These are phyloP conservation scores for Tipula vernalis DNA, from an alignment of 2,888 invertebrate genomes.

Conservation along the genomic window DNA sequence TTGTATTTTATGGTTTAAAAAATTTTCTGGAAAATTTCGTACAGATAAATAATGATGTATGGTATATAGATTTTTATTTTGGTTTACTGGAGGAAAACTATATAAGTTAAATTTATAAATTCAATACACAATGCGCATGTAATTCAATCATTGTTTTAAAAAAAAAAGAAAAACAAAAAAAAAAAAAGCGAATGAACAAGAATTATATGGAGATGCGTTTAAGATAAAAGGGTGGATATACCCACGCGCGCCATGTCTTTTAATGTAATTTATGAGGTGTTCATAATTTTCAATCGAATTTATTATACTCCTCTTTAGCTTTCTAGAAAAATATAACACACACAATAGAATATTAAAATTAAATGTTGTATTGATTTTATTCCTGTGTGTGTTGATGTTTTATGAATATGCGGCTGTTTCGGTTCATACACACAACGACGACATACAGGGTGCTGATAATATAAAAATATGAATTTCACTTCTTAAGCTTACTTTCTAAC, in stretches of 20 bases:
- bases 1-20: neutral
- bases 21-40: neutral
- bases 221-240: neutral
- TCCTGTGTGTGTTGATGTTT: neutral
- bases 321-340: neutral
- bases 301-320: neutral
- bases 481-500: neutral
- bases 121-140: neutral
- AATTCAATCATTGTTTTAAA: constrained; percentile 4
- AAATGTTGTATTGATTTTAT: neutral
- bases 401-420: neutral
- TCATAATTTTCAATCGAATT: neutral
- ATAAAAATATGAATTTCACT: neutral
- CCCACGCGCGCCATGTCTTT: neutral
- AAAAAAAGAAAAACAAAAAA: neutral
- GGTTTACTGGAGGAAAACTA: neutral
- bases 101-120: neutral
- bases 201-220: neutral
- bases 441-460: neutral
- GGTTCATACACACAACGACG: neutral
- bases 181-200: neutral
- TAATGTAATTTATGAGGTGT: neutral
- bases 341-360: neutral
- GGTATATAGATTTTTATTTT: neutral
- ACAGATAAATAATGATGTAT: neutral